phyloP scores from a whole-genome alignment of 2,888 invertebrate genomes.

The Operophtera brumata region DNA sequence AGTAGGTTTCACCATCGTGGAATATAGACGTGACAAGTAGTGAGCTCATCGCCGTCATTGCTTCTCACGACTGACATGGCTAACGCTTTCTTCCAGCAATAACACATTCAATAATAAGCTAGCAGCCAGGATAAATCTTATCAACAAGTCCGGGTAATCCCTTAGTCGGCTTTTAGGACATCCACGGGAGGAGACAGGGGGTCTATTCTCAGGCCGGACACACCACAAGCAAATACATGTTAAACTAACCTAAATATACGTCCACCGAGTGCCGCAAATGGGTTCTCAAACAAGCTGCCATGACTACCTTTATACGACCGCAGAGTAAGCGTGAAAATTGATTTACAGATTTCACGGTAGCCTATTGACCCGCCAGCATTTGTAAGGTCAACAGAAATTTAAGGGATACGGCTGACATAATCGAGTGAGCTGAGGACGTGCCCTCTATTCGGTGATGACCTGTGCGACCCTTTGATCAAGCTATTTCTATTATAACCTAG shows the following conservation, averaged over 20 bases:
- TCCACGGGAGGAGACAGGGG: too few relatives aligned
- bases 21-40: too few relatives aligned
- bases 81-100: too few relatives aligned
- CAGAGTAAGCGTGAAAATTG: slow-evolving; percentile 46
- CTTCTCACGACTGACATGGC: too few relatives aligned
- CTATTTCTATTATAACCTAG: too few relatives aligned
- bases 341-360: slow-evolving; percentile 42
- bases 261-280: slow-evolving; percentile 44
- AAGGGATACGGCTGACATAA: slow-evolving; percentile 6
- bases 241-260: background rate
- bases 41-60: too few relatives aligned
- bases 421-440: background rate
- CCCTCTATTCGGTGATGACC: slow-evolving; percentile 1
- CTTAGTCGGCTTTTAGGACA: too few relatives aligned
- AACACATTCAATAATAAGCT: too few relatives aligned
- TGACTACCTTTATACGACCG: slow-evolving; percentile 38
- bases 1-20: too few relatives aligned
- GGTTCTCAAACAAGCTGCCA: slow-evolving; percentile 46
- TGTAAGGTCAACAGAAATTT: slow-evolving; percentile 34
- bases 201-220: too few relatives aligned
- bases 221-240: background rate
- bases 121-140: too few relatives aligned
- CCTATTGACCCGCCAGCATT: slow-evolving; percentile 31
- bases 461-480: background rate
- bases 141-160: too few relatives aligned